Evolutionary conservation across 2,113 vertebrate species (phyloP).

Genomic region (Phalacrocorax pelagicus): DNA sequence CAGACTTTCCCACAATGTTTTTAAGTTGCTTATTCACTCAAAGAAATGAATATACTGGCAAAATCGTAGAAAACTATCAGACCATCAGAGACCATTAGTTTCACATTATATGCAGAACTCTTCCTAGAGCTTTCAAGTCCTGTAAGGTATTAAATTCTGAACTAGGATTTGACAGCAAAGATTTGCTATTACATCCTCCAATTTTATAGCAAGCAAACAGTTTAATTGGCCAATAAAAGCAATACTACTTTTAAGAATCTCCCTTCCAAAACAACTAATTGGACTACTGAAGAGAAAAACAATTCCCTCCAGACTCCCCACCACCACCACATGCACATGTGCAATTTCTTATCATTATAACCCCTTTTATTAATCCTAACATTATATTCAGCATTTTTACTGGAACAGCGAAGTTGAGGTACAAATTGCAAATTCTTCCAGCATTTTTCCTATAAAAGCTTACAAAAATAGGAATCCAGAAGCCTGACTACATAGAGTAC

Average conservation of each 20-base stretch:
- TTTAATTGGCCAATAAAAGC: neutral
- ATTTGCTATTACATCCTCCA: neutral
- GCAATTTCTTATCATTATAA: neutral
- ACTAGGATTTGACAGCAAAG: neutral
- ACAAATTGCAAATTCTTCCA: neutral
- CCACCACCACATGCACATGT: neutral
- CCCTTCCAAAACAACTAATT: neutral
- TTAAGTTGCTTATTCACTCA: neutral
- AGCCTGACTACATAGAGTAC: rapidly evolving
- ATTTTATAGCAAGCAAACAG: neutral
- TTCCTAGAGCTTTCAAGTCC: neutral
- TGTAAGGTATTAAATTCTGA: neutral
- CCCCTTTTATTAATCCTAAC: neutral
- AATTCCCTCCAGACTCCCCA: neutral
- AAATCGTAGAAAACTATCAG: neutral
- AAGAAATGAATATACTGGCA: neutral
- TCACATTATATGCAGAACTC: neutral
- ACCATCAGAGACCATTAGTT: neutral
- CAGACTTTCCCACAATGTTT: neutral
- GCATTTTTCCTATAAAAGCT: neutral
- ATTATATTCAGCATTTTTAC: neutral
- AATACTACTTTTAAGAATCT: neutral
- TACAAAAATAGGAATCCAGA: neutral
- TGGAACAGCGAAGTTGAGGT: neutral
- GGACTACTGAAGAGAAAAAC: neutral